Evolutionary conservation across 2,888 invertebrate genomes (phyloP).

Genomic region (Marronus borbonicus): DNA sequence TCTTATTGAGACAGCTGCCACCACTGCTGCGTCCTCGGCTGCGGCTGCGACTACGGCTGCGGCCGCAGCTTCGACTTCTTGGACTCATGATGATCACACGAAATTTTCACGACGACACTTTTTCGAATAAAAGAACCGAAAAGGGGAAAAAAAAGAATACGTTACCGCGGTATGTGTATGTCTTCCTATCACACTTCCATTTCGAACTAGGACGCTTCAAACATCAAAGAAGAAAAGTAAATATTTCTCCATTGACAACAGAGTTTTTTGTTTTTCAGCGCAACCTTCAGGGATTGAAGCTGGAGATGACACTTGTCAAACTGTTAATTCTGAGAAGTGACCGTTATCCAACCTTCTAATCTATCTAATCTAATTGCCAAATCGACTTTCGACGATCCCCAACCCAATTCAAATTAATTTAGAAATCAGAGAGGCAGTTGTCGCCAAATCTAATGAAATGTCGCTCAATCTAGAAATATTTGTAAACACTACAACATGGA

Average conservation of each 20-base stretch:
- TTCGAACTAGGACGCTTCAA: neutral
- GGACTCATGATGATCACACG: constrained; percentile 9
- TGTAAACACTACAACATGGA: no score
- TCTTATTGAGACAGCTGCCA: constrained; percentile 14
- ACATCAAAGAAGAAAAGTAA: neutral
- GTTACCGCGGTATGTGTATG: neutral
- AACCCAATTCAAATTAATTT: no score
- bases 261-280: constrained; percentile 29
- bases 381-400: no score
- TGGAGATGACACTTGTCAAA: no score
- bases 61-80: neutral
- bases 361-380: no score
- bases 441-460: no score
- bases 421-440: no score
- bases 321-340: no score
- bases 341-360: no score
- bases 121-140: neutral
- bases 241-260: constrained; percentile 33
- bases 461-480: no score
- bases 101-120: constrained; percentile 8
- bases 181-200: neutral
- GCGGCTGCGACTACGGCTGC: constrained; percentile 13
- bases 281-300: neutral
- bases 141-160: neutral
- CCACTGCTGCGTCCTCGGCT: neutral